phyloP scores from a whole-genome alignment of 1,140 invertebrate genomes.

The Agraylea sexmaculata region DNA sequence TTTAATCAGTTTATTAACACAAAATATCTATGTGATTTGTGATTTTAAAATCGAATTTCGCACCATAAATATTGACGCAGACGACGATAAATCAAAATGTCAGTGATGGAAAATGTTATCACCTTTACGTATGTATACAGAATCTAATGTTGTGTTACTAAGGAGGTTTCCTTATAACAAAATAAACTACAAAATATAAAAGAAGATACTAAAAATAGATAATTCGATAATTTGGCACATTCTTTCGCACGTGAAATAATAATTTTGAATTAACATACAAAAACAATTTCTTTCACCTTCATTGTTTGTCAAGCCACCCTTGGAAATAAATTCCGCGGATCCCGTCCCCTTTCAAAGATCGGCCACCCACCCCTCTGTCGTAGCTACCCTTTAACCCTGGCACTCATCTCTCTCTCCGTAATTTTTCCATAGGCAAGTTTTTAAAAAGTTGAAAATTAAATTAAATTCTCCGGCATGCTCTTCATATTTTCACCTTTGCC shows the following conservation, averaged over 20 bases:
- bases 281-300: conserved; percentile 23
- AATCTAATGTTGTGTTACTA: too few relatives aligned
- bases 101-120: too few relatives aligned
- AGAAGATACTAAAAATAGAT: too few relatives aligned
- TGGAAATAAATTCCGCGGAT: conserved; percentile 21
- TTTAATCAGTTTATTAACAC: too few relatives aligned
- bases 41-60: too few relatives aligned
- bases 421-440: conserved; percentile 21
- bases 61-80: too few relatives aligned
- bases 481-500: conserved; percentile 22
- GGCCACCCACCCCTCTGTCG: background rate
- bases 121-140: too few relatives aligned
- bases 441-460: conserved; percentile 23
- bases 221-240: conserved; percentile 21
- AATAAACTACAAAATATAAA: too few relatives aligned
- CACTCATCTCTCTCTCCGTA: conserved; percentile 16
- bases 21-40: too few relatives aligned
- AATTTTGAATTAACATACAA: conserved; percentile 23
- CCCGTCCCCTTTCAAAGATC: background rate
- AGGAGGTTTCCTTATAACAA: too few relatives aligned
- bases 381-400: background rate
- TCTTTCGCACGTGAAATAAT: conserved; percentile 19
- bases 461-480: conserved; percentile 22
- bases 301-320: conserved; percentile 22
- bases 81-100: conserved; percentile 21